Evolutionary conservation across 2,113 vertebrate genomes (phyloP), one percentile per base, ranked within the genome.

Genomic region (Chionomys nivalis): DNA sequence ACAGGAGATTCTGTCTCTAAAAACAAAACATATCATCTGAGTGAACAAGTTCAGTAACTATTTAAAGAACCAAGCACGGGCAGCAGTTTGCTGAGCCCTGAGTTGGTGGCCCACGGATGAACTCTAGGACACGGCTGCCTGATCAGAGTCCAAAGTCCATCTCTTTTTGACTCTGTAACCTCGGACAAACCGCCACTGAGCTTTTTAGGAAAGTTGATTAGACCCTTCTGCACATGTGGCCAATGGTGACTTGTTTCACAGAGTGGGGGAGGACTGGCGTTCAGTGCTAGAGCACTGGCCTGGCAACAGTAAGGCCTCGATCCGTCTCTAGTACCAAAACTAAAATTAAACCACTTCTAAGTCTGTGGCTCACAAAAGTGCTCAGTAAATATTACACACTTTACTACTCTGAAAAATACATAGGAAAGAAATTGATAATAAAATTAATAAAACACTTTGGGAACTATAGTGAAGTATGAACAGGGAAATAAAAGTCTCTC

Each of bases 391-490:
- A 44, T 49, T 83, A 52, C 3, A 36, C 12, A 82, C 17, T 77
- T 82, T 61, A 52, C 31, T 89, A 85, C 39, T 92, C 86, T 93
- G 47, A 85, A 92, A 66, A 96, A 70, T 17, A 94, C 39, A 82
- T 66, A 78, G 36, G n/a, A 77, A 2, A 79, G 0, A 81, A 88
- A 70, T 94, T 95, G 94, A 86, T 87, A 91, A 49, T 68, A 73
- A 95, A 90, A 83, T 87, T 16, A 58, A 78, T 87, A 58, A 66
- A 93, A 92, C 16, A 76, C 68, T 93, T 94, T 91, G 26, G 33
- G 47, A 96, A 87, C 19, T 87, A 77, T 2, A 91, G 36, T 73
- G 61, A 94, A 82, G 7, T 65, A 85, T 36, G 44, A 94, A 82
- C 36, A 93, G 73, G 52, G 91, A 87, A 90, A 72, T 36, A 52